A percentile compares a stretch with the other conserved stretches of the same genome.
Conservation (phyloP, 2,113 vertebrate genomes). For the Xenopus borealis region DNA sequence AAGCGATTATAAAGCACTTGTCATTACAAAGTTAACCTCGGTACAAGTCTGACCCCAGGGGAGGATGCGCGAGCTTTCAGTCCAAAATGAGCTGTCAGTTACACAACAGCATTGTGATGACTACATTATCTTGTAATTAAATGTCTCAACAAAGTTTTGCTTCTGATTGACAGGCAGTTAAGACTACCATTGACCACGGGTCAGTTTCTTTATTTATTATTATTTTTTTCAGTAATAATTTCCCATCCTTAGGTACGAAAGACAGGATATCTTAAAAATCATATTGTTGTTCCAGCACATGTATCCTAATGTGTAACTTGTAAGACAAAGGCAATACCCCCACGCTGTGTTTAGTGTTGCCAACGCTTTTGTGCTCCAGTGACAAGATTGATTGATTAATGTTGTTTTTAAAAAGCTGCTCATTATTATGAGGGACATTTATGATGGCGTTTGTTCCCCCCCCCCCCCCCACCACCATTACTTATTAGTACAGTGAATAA, state of each 20-base stretch:
- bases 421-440: conserved; percentile 53
- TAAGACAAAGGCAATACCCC: conserved; percentile 51
- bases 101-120: conserved; percentile 73
- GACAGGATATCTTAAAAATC: conserved; percentile 60
- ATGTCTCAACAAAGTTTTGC: conserved; percentile 76
- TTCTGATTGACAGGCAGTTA: conserved; percentile 79
- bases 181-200: conserved; percentile 76
- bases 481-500: conserved; percentile 42
- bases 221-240: conserved; percentile 52
- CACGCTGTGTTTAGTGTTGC: conserved; percentile 46
- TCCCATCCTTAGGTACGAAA: conserved; percentile 50
- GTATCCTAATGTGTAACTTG: conserved; percentile 56
- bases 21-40: conserved; percentile 75
- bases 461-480: conserved; percentile 6
- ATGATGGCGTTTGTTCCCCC: not conserved
- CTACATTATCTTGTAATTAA: conserved; percentile 83
- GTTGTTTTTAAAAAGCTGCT: conserved; percentile 47
- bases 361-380: conserved; percentile 40
- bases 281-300: conserved; percentile 56
- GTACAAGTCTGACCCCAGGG: conserved; percentile 71
- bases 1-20: conserved; percentile 78
- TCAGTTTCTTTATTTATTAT: conserved; percentile 72
- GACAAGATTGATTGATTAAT: conserved; percentile 60
- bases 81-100: conserved; percentile 79
- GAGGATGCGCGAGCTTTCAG: conserved; percentile 67